Base-by-base conservation (phyloP, 2,797 vertebrate species). In the Thaleichthys pacificus region DNA sequence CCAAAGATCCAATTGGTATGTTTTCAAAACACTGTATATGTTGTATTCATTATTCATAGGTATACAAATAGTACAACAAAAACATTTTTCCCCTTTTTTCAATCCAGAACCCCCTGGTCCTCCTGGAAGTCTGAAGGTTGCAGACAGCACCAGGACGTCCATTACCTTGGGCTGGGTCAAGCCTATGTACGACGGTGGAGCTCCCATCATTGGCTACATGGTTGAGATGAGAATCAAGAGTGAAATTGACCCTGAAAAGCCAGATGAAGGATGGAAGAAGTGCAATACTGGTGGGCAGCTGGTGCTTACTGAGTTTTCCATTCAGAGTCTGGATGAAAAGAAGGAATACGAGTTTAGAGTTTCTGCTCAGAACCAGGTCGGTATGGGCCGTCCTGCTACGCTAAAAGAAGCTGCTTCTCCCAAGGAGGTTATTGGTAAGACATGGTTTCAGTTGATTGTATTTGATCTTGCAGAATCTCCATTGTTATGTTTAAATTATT, bases 1-100 rank as follows among this genome's bases (percentile, higher is more conserved):
- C 98, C 76, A 99, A 99, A 92, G 98, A 99, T 86, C 96, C 96
- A 71, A 98, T 99, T 74, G 98, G 98, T 99, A 92, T 84, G 89
- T 57, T 68, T 49, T 68, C 19, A 26, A n/a, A 21, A 68, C 12
- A 61, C 6, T 22, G 19, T 61, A 61, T 63, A 47, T 56, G 14
- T 42, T 15, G 17, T 61, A 54, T 68, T 32, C 17, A 56, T 8
- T n/a, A 56, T 56, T 17, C 51, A 56, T 17, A 56, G 51, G 19
- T 56, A n/a, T 12, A 24, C 9, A 28, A 35, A 24, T 26, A 17
- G 22, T 61, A 61, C 12, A 1, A 2, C 17, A 61, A 61, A 11
- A 11, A 12, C 12, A 42, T 42, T 2, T 42, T 42, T 42, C 38
- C 32, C 47, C 7, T 38, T 42, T 77, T 67, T 58, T 77, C 60